Base-by-base conservation (phyloP, 2,888 invertebrate species). In the Onthophagus sagittarius region DNA sequence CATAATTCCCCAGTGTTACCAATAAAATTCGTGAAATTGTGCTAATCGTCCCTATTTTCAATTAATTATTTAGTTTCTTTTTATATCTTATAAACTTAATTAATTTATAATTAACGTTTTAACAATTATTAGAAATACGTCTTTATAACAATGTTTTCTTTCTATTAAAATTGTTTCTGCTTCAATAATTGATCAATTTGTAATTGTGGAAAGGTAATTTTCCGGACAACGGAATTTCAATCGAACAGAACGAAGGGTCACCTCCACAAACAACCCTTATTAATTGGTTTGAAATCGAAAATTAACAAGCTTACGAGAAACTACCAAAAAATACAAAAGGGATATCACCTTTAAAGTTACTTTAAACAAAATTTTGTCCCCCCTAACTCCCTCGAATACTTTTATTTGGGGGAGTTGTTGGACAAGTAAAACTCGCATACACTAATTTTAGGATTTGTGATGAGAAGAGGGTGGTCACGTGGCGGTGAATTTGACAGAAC, bases 401-500 rank as follows among this genome's bases (percentile, higher is more conserved):
- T 53, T 53, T 53, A 53, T 53, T 53, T 11, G 39, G 39, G 39
- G 39, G 23, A 23, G 23, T 23, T 23, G 23, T 23, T 4, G 39
- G 39, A 53, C 39, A 53, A 53, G 39, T 7, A 53, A 7, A 53
- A 53, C 39, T 9, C 39, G 11, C 39, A 11, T 53, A 53, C 39
- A 53, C 39, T 53, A 53, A 53, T 53, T 53, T 53, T 53, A 11
- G 39, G 71, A 70, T 71, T 70, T 74, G 63, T 71, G 62, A 62
- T 31, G 74, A 72, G 74, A 70, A 69, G 70, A 71, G 67, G 74
- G 72, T 70, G 72, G 71, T 75, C 73, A 70, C 73, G 73, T 73
- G 75, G 71, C 64, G 74, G 75, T 75, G 75, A 75, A 75, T 74
- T 71, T 76, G 78, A 77, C 77, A 76, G 76, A 73, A 73, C 72